Base-by-base conservation (phyloP, 2,797 vertebrate species). In the Sus cebifrons region DNA sequence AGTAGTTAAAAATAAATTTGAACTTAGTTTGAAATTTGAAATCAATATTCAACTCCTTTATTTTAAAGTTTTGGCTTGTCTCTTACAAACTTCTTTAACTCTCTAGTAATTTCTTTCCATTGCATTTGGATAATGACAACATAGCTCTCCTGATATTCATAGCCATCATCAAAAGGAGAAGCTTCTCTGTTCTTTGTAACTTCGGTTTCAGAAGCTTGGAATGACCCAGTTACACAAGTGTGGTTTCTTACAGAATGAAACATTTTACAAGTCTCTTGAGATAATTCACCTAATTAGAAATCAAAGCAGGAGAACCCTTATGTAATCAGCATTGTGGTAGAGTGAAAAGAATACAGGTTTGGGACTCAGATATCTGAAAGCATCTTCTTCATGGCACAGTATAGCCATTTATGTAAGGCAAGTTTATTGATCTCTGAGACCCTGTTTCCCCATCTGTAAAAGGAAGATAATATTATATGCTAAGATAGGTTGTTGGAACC, bases 211-310 rank as follows among this genome's bases (percentile, higher is more conserved):
- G 88, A 86, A 83, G 82, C 40, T 83, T 88, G 82, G 7, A 23
- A 23, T 90, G 85, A 86, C 87, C 90, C 75, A 95, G 3, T 94
- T 95, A 89, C 23, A 79, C 17, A 58, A 73, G 52, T 16, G n/a
- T 88, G 36, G 36, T 89, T 96, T 95, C 90, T 94, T 94, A 54
- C 23, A 96, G 56, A 94, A 83, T 54, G 77, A 88, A 56, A 74
- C 87, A 68, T 32, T 96, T 94, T 95, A 71, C 52, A 96, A 62
- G 49, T 95, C 91, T 96, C 95, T 96, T 91, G 90, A 96, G 96
- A 86, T 81, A 91, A 68, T 96, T 96, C 91, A 95, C 32, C 93
- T 96, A 93, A 90, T 97, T 97, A 93, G 88, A 96, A 95, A 81
- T 68, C 54, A 94, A 60, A 10, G 23, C 79, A 73, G 52, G 74